Conservation (phyloP, 2,888 invertebrate genomes). For the Beris chalybata region DNA sequence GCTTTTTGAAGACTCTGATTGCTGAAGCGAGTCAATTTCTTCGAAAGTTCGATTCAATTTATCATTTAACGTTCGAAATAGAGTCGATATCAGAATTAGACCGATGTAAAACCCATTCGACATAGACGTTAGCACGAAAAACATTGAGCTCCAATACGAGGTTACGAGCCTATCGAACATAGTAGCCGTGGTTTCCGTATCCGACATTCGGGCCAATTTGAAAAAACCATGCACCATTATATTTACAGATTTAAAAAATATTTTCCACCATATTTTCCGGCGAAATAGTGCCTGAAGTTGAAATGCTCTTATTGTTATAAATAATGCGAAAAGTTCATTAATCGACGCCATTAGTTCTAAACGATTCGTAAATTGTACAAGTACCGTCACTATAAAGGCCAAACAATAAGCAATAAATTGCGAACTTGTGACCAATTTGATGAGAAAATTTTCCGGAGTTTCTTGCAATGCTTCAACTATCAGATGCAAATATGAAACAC, state of each 20-base stretch:
- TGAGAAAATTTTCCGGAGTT: neutral
- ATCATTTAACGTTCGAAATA: neutral
- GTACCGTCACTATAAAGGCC: conserved; percentile 1
- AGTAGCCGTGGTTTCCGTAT: neutral
- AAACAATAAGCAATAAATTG: conserved; percentile 2
- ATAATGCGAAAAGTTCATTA: neutral
- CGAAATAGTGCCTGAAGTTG: too few species aligned
- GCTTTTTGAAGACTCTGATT: neutral
- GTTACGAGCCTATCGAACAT: neutral
- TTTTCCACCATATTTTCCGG: neutral
- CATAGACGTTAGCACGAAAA: neutral
- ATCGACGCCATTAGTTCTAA: neutral
- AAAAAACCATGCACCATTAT: neutral
- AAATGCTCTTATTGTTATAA: neutral
- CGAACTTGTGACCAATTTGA: neutral
- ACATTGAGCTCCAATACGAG: neutral
- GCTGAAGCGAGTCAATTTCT: neutral
- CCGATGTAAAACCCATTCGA: neutral
- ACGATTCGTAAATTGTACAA: conserved; percentile 9
- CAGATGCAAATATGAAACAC: neutral
- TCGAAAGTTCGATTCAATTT: neutral
- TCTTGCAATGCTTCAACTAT: neutral
- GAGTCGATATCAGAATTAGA: neutral
- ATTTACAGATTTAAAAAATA: neutral
- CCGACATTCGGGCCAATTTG: neutral